phyloP scores from a whole-genome alignment of 64 coral and sea anemone genomes.

The Porites lutea region DNA sequence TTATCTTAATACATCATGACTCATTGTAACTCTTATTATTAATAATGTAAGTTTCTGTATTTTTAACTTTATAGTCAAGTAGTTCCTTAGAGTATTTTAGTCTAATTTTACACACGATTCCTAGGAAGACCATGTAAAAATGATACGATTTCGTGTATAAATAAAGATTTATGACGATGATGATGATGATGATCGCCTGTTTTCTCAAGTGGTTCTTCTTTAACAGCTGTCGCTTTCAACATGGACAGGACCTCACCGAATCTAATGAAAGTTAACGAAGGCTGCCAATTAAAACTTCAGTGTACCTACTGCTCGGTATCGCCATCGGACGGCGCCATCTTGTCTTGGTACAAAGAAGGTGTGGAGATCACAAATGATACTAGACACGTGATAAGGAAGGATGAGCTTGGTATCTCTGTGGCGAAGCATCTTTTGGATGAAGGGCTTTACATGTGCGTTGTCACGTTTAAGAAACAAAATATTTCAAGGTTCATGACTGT shows the following conservation, averaged over 20 bases:
- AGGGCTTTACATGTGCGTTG: constrained; percentile 49
- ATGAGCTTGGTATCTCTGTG: neutral
- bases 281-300: neutral
- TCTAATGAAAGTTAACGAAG: neutral
- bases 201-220: neutral
- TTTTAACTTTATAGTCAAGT: too few relatives aligned
- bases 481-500: constrained; percentile 29
- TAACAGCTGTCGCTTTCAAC: neutral
- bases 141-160: too few relatives aligned
- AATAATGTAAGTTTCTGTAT: too few relatives aligned
- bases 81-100: too few relatives aligned
- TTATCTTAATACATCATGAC: too few relatives aligned
- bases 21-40: too few relatives aligned
- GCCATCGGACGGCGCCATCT: neutral
- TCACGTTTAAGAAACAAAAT: constrained; percentile 7
- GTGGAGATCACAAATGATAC: neutral
- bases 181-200: neutral
- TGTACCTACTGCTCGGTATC: constrained; percentile 33
- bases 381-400: neutral
- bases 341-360: constrained; percentile 47
- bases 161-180: too few relatives aligned
- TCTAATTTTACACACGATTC: too few relatives aligned
- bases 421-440: constrained; percentile 13
- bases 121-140: too few relatives aligned
- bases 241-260: neutral